Evolutionary conservation across 2,113 vertebrate genomes (phyloP).

Genomic region (Fregata magnificens): DNA sequence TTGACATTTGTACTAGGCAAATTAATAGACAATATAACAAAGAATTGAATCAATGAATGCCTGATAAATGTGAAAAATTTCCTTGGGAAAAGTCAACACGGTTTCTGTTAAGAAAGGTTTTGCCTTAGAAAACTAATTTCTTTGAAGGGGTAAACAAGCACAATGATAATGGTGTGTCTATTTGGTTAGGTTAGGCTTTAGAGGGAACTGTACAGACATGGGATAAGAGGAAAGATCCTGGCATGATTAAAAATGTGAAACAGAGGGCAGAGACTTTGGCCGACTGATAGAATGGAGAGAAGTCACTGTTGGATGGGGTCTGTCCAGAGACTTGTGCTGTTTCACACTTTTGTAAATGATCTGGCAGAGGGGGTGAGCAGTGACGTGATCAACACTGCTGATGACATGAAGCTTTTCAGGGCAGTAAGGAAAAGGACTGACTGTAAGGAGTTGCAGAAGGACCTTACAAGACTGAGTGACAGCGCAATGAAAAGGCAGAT

Average conservation of each 20-base stretch:
- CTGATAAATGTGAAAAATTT: background rate
- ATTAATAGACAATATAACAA: background rate
- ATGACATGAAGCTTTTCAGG: background rate
- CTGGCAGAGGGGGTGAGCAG: background rate
- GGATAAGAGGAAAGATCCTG: background rate
- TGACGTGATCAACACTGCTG: background rate
- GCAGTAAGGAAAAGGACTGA: background rate
- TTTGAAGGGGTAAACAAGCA: background rate
- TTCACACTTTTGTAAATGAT: background rate
- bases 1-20: background rate
- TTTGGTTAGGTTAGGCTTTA: background rate
- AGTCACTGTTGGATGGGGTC: background rate
- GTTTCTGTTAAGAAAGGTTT: background rate
- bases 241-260: background rate
- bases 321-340: background rate
- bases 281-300: background rate
- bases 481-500: background rate
- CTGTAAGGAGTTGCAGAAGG: background rate
- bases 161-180: background rate
- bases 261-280: background rate
- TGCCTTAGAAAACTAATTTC: background rate
- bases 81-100: background rate
- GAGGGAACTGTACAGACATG: background rate
- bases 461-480: background rate
- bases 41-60: background rate